Base-by-base conservation (phyloP, 2,113 vertebrate genomes). In the Psephotus haematonotus region DNA sequence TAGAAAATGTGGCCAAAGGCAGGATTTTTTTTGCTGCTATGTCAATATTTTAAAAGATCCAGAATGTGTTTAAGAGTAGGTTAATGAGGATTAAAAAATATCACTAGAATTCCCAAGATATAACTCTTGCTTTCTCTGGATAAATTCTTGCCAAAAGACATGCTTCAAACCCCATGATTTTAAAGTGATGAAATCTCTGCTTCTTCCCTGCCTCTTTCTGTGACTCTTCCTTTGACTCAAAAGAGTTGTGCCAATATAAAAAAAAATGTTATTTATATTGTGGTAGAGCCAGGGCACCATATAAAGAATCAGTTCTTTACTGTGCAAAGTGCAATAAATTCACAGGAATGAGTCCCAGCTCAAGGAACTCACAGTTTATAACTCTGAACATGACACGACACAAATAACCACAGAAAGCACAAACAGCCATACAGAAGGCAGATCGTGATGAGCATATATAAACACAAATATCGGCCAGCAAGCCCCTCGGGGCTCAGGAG, bases 1-100 rank as follows among this genome's bases (percentile, higher is more conserved):
- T 82, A 86, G 70, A 92, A 94, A 88, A 96, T 46, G 71, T 88
- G 35, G 50, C 92, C 55, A 62, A 57, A 92, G 90, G 94, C 67
- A 15, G 43, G 44, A 39, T 76, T 44, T 75, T 71, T 79, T 78
- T 83, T 90, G 52, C 37, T 22, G 3, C 68, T 82, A 39, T 85
- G 74, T 95, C 65, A 95, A 63, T 92, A 89, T 39, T 49, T 87
- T 83, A 77, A 74, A 92, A 93, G 44, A 82, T 65, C 13, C 65
- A 91, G 59, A 85, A 91, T 85, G 23, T 24, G 13, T 77, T 92
- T 88, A 92, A 65, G 77, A 72, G 31, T 39, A 84, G 44, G 41
- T 29, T 67, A 65, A 39, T 60, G 28, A 1, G 65, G 33, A 92
- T 79, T 83, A 22, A 77, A 93, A 94, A 90, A 84, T 65, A 57